Conservation (phyloP, 2,797 vertebrate genomes). For the Phrynocephalus guinanensis region DNA sequence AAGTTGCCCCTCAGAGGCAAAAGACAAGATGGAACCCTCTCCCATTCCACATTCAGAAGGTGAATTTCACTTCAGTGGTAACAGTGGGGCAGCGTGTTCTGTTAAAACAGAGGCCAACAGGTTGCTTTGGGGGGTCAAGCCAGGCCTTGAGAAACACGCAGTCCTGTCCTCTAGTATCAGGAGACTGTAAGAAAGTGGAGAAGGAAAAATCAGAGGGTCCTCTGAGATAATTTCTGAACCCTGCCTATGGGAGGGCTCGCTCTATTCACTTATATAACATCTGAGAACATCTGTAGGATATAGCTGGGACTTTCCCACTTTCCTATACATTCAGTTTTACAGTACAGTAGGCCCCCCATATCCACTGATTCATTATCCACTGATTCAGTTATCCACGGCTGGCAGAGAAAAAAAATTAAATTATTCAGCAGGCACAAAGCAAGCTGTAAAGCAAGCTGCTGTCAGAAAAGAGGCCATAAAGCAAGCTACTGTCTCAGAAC, state of each 20-base stretch:
- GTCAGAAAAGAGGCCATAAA: too few species aligned
- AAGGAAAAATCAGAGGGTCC: too few species aligned
- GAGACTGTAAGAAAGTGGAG: too few species aligned
- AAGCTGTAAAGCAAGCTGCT: too few species aligned
- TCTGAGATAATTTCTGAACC: not conserved
- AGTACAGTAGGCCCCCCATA: too few species aligned
- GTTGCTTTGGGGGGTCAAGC: not conserved
- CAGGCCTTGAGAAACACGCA: not conserved
- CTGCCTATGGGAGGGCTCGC: not conserved
- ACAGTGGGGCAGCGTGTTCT: not conserved
- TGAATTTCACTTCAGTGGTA: not conserved
- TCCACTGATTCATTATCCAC: too few species aligned
- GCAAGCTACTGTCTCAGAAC: too few species aligned
- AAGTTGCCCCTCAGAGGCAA: not conserved
- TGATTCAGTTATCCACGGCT: too few species aligned
- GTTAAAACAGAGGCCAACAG: not conserved
- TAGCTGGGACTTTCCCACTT: not conserved
- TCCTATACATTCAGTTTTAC: not conserved
- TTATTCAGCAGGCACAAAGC: too few species aligned
- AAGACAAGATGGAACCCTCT: not conserved
- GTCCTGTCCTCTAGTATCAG: not conserved
- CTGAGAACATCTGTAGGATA: constrained; percentile 35
- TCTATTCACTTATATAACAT: not conserved
- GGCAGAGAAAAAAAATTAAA: too few species aligned
- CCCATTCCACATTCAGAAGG: not conserved